phyloP scores from a whole-genome alignment of 2,113 vertebrate species.

The Leptosomus discolor region DNA sequence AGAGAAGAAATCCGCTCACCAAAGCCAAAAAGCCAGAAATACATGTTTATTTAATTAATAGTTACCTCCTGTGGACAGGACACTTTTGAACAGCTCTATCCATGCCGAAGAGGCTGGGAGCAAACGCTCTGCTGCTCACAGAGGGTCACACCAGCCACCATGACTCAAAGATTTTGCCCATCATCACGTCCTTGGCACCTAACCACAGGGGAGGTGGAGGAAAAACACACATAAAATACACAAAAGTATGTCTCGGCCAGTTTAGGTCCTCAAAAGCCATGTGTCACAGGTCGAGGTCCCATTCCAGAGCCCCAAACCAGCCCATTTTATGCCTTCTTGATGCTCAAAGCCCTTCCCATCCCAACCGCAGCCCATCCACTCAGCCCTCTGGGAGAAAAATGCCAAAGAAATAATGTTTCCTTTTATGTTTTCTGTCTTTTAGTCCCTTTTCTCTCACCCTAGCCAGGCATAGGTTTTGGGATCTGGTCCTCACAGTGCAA shows the following conservation, averaged over 20 bases:
- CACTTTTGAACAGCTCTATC: not conserved
- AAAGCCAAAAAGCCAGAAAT: not conserved
- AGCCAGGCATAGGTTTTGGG: not conserved
- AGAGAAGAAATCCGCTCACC: not conserved
- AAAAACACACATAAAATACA: not conserved
- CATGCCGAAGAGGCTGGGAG: not conserved
- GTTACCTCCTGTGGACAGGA: not conserved
- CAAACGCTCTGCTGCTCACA: accelerated
- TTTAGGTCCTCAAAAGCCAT: not conserved
- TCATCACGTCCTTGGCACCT: not conserved
- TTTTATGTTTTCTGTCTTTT: not conserved
- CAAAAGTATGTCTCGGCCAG: no score
- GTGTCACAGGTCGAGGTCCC: not conserved
- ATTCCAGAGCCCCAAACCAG: not conserved
- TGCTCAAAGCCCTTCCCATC: not conserved
- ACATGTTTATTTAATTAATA: not conserved
- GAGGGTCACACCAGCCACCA: no score
- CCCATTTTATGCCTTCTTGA: not conserved
- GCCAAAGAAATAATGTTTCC: accelerated
- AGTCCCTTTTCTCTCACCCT: not conserved
- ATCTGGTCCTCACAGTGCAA: not conserved
- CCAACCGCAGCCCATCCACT: not conserved
- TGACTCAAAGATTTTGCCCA: accelerated
- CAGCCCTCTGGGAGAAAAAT: not conserved
- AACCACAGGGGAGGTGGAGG: not conserved